Evolutionary conservation across 1,140 invertebrate genomes (phyloP), one percentile per base, ranked within the genome.

Genomic region (Leucophenga varia): DNA sequence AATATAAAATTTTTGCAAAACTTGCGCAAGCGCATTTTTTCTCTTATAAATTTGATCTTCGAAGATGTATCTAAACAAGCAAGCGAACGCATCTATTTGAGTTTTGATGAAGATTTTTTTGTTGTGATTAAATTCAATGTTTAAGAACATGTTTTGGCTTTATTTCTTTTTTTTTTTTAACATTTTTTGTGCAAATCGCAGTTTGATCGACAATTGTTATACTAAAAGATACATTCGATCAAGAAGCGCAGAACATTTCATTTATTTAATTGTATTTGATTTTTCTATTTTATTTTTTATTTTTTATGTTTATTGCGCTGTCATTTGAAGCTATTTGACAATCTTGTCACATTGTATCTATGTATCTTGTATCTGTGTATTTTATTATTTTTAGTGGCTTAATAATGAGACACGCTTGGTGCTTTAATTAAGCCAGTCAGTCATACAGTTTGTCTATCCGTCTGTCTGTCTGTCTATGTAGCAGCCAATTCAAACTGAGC

Each of bases 341-440:
- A 64, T 59, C 60, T 64, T 64, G 60, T 64, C 60, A 64, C 60
- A 63, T 58, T 49, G 55, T 45, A 43, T 13, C 43, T 36, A 12
- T 41, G 13, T 8, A 28, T n/a, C 13, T 31, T 39, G 46, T 38
- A 28, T 28, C 25, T 20, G 17, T 25, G n/a, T 35, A 16, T 34
- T n/a, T 46, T 19, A 21, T 20, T 21, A 32, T 53, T 47, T 44
- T 28, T 28, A 28, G 6, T 28, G 25, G n/a, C n/a, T 12, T 28
- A 28, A 28, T 28, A 28, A 28, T 28, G 25, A 28, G 25, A 12
- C 25, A 28, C 12, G 25, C 25, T 28, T 28, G 25, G 32, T 58
- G 52, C 59, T 63, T 58, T 56, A 61, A 61, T 64, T 64, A 54
- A 57, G 59, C 59, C 55, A 34, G 12, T n/a, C n/a, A n/a, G n/a